phyloP scores from a whole-genome alignment of 2,797 vertebrate genomes.

The Coluber constrictor region DNA sequence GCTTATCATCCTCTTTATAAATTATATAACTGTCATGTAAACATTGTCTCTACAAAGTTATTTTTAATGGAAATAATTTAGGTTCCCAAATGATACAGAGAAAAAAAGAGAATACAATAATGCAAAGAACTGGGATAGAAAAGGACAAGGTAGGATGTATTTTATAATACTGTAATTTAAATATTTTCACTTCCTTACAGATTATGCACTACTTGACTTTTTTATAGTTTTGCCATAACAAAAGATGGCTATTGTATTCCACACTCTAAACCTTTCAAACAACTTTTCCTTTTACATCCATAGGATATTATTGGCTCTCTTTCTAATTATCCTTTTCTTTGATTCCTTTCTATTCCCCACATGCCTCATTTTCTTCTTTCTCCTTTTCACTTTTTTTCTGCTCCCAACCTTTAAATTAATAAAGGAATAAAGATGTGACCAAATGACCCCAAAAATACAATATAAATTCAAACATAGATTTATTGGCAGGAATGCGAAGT shows the following conservation, averaged over 20 bases:
- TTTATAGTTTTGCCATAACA: not conserved
- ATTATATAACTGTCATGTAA: not conserved
- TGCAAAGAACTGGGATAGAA: not conserved
- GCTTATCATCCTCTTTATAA: not conserved
- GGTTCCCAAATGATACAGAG: not conserved
- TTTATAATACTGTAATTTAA: not conserved
- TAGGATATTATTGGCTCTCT: not conserved
- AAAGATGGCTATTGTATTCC: not conserved
- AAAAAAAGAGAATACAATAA: not conserved
- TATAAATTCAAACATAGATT: slow-evolving; percentile 41
- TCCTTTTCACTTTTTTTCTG: not conserved
- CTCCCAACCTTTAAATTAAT: not conserved
- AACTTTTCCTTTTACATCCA: not conserved
- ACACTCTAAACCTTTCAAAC: not conserved
- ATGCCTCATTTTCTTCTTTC: not conserved
- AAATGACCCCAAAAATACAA: slow-evolving; percentile 30
- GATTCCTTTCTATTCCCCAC: not conserved
- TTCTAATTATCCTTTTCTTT: slow-evolving; percentile 21
- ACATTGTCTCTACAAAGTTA: not conserved
- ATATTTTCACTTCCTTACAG: slow-evolving; percentile 4
- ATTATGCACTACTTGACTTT: not conserved
- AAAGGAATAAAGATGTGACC: slow-evolving; percentile 14
- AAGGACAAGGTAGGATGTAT: not conserved
- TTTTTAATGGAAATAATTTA: not conserved
- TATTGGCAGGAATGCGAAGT: slow-evolving; percentile 29